A percentile compares a stretch with the other conserved stretches of the same genome.
phyloP scores from a whole-genome alignment of 2,888 invertebrate species.

The Bedellia somnulentella region DNA sequence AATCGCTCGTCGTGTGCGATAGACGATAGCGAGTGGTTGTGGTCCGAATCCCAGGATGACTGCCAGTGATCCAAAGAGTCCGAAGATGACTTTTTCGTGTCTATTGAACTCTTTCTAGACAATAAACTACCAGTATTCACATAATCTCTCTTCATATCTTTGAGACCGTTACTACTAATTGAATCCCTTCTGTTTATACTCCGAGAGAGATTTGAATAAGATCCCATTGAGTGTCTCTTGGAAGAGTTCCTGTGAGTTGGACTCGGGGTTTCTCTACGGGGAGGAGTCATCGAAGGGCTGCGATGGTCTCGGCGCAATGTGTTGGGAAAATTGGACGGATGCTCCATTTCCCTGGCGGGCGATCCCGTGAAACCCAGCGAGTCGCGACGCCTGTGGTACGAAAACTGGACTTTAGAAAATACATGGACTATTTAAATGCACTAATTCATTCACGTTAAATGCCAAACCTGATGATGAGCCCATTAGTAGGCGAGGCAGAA shows the following conservation, averaged over 20 bases:
- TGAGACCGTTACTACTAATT: slow-evolving; percentile 28
- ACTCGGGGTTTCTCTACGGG: slow-evolving; percentile 51
- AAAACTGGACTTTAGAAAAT: too few relatives aligned
- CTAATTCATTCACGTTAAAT: too few relatives aligned
- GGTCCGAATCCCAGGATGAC: slow-evolving; percentile 66
- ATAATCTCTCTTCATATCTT: slow-evolving; percentile 58
- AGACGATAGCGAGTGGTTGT: slow-evolving; percentile 64
- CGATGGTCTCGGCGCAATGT: slow-evolving; percentile 64
- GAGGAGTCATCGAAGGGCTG: slow-evolving; percentile 45
- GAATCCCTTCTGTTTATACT: slow-evolving; percentile 42
- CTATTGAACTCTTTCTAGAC: slow-evolving; percentile 52
- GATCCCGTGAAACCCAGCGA: slow-evolving; percentile 62
- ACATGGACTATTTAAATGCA: too few relatives aligned
- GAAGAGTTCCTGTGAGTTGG: slow-evolving; percentile 34
- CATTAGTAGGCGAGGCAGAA: slow-evolving; percentile 45
- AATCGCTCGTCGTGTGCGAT: slow-evolving; percentile 60
- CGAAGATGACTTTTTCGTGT: slow-evolving; percentile 61
- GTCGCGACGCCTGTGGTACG: slow-evolving; percentile 64
- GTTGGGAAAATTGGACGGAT: slow-evolving; percentile 73
- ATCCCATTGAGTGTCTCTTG: slow-evolving; percentile 49
- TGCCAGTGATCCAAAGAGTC: slow-evolving; percentile 74
- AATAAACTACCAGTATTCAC: slow-evolving; percentile 45
- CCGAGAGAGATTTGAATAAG: slow-evolving; percentile 38
- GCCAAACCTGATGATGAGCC: slow-evolving; percentile 48
- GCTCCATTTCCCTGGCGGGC: slow-evolving; percentile 62